phyloP scores from a whole-genome alignment of 2,888 invertebrate genomes.

The Timandra comae region DNA sequence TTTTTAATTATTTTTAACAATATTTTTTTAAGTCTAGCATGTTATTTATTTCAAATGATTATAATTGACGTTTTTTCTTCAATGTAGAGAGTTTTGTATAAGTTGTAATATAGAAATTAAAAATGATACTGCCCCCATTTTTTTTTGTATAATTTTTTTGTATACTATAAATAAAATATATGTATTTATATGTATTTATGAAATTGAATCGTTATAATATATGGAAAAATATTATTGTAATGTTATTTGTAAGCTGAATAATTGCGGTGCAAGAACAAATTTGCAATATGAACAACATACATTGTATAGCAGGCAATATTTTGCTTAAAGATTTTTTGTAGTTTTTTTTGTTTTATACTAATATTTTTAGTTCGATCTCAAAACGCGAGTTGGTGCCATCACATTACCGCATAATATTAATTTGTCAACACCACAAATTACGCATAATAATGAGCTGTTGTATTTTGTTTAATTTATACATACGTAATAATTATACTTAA shows the following conservation, averaged over 20 bases:
- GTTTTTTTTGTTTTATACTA: too few species aligned
- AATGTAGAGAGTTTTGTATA: conserved; percentile 64
- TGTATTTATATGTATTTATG: conserved; percentile 29
- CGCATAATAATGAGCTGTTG: conserved; percentile 57
- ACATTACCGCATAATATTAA: conserved; percentile 56
- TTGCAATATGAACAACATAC: conserved; percentile 50
- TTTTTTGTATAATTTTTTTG: conserved; percentile 47
- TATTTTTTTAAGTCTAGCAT: conserved; percentile 70
- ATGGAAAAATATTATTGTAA: conserved; percentile 9
- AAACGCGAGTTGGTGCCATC: conserved; percentile 65
- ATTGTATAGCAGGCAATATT: conserved; percentile 69
- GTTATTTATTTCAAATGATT: conserved; percentile 78
- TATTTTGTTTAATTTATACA: conserved; percentile 14
- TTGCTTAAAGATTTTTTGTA: too few species aligned
- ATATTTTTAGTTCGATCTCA: conserved; percentile 64
- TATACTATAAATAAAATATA: too few species aligned
- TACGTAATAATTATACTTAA: not conserved
- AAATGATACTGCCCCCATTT: conserved; percentile 62
- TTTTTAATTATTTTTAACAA: conserved; percentile 71
- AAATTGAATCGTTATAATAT: conserved; percentile 23
- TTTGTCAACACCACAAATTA: conserved; percentile 31
- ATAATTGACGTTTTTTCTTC: conserved; percentile 70
- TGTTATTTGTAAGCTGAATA: conserved; percentile 45
- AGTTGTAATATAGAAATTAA: conserved; percentile 66
- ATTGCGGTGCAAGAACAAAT: conserved; percentile 57